A percentile compares a stretch with the other conserved stretches of the same genome.
Evolutionary conservation across 2,888 invertebrate species (phyloP).

Genomic region (Choreutis nemorana): DNA sequence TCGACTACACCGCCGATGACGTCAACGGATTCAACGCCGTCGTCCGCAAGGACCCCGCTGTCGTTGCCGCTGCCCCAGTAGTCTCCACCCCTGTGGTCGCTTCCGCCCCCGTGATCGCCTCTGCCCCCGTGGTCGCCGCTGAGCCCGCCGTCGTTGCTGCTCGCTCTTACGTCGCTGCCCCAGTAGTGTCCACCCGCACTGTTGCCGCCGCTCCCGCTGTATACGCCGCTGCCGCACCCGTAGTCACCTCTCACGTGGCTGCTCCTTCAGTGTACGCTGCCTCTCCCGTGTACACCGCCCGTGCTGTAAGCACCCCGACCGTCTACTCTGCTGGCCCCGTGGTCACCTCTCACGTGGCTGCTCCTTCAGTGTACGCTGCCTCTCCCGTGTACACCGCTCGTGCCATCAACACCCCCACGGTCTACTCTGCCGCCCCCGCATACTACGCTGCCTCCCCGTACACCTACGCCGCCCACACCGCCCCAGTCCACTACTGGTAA

Average conservation of each 20-base stretch:
- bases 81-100: slow-evolving; percentile 25
- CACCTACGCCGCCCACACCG: slow-evolving; percentile 26
- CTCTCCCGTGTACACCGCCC: slow-evolving; percentile 12
- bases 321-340: slow-evolving; percentile 13
- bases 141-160: slow-evolving; percentile 14
- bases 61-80: slow-evolving; percentile 32
- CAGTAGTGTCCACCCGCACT: slow-evolving; percentile 13
- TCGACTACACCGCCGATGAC: slow-evolving; percentile 66
- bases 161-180: slow-evolving; percentile 17
- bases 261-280: slow-evolving; percentile 14
- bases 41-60: slow-evolving; percentile 58
- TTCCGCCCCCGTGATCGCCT: slow-evolving; percentile 24
- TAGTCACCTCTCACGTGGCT: slow-evolving; percentile 12
- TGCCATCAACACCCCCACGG: slow-evolving; percentile 15
- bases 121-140: slow-evolving; percentile 13
- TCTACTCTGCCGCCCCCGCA: slow-evolving; percentile 13
- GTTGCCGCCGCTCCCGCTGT: slow-evolving; percentile 16
- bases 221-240: slow-evolving; percentile 16
- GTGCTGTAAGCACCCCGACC: slow-evolving; percentile 14
- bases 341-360: slow-evolving; percentile 9
- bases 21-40: slow-evolving; percentile 67
- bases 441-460: slow-evolving; percentile 16
- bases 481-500: slow-evolving; percentile 46
- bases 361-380: slow-evolving; percentile 13
- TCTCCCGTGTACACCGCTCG: slow-evolving; percentile 12